Evolutionary conservation across 2,888 invertebrate genomes (phyloP).

Genomic region (Phytoseiulus persimilis): DNA sequence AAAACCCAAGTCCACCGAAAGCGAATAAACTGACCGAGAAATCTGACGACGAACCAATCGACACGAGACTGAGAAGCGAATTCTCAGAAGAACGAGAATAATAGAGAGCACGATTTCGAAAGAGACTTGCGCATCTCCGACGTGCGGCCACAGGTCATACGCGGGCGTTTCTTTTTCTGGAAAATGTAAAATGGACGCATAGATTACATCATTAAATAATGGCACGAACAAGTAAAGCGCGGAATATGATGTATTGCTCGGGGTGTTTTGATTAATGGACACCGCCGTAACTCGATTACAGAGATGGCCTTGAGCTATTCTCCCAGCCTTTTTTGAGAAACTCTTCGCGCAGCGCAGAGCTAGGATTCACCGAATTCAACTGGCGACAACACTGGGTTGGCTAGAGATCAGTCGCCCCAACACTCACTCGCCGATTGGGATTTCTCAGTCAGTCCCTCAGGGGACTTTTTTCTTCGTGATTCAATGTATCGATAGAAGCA

Average conservation of each 20-base stretch:
- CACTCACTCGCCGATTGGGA: too few species aligned
- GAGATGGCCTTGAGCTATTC: neutral
- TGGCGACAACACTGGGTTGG: too few species aligned
- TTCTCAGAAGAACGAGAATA: neutral
- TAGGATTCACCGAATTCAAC: neutral
- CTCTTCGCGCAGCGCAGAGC: neutral
- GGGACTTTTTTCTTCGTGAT: too few species aligned
- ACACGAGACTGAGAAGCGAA: neutral
- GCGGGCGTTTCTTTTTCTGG: neutral
- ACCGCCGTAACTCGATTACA: neutral
- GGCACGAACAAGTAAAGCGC: neutral
- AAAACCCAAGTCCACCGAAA: neutral
- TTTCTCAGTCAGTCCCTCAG: too few species aligned
- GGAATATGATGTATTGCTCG: neutral
- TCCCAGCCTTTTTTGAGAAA: neutral
- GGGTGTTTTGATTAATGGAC: neutral
- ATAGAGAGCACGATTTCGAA: neutral
- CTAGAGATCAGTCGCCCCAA: too few species aligned
- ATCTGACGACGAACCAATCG: neutral
- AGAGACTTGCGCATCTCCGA: neutral
- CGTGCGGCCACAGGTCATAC: neutral
- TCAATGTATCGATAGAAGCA: too few species aligned
- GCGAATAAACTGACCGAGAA: neutral
- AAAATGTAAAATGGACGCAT: neutral
- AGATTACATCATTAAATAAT: neutral